Evolutionary conservation across 1,140 invertebrate species (phyloP), one percentile per base, ranked within the genome.

Genomic region (Augochlora pura): DNA sequence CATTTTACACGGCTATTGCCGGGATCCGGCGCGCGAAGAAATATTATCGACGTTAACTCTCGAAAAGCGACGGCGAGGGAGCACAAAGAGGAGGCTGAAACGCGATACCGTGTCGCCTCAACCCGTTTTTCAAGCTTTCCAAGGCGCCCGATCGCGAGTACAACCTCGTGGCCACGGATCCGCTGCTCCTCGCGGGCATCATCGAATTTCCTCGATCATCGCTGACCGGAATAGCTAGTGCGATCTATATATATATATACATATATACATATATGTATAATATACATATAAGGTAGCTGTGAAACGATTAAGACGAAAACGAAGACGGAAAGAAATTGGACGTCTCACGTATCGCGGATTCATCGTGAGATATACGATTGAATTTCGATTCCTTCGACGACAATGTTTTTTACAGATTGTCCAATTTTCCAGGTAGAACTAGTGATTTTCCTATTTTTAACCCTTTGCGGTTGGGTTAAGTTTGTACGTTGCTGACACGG

Each of bases 1-100:
- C 91, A 92, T 91, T 92, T 93, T 92, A 92, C 90, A 92, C 91
- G 91, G 90, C 90, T 91, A 92, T 92, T 90, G 82, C 85, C 83
- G 80, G 69, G 74, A 76, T 89, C 83, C 75, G 69, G 66, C 80
- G 84, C 85, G 86, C 90, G 89, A 65, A 72, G 76, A 92, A 91
- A 89, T 91, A 93, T 91, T 82, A 88, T 85, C 81, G 80, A 84
- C 88, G 84, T 91, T 91, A 90, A 89, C 87, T 88, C 83, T 85
- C 81, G 75, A 76, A 88, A 87, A 74, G 46, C 70, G 63, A 74
- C 62, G 63, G 25, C 62, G n/a, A 60, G 52, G 49, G 49, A 39
- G 42, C 12, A 49, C 60, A 71, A 77, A 70, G 49, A 9, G 49
- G 25, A 60, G 16, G n/a, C 18, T 79, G 71, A 60, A 79, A 79